Conservation (phyloP, 2,888 invertebrate species). For the Scaptomyza flava region DNA sequence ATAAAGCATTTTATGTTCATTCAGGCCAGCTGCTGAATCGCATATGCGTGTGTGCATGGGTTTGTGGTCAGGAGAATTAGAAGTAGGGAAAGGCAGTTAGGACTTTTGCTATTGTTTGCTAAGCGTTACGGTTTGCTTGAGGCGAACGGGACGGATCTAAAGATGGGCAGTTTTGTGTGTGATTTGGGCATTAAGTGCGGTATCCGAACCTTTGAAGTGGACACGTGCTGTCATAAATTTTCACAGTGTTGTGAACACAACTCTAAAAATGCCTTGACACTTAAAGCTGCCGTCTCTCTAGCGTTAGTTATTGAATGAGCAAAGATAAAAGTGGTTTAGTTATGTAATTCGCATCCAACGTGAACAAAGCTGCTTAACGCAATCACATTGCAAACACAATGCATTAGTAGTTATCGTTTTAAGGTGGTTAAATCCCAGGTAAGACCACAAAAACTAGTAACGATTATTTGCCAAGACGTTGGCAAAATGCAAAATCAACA, state of each 20-base stretch:
- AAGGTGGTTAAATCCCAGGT: slow-evolving; percentile 5
- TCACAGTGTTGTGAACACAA: slow-evolving; percentile 41
- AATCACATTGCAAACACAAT: background rate
- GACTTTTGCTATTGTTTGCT: slow-evolving; percentile 68
- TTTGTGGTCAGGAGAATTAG: slow-evolving; percentile 23
- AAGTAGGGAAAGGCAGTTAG: background rate
- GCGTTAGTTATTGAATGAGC: slow-evolving; percentile 17
- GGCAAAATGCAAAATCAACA: slow-evolving; percentile 70
- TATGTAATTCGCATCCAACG: background rate
- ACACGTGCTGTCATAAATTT: slow-evolving; percentile 68
- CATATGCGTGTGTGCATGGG: slow-evolving; percentile 66
- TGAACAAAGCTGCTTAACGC: background rate
- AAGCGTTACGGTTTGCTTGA: slow-evolving; percentile 68
- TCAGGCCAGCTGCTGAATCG: slow-evolving; percentile 69
- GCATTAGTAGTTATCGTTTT: background rate
- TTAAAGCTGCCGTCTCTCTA: background rate
- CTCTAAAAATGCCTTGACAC: slow-evolving; percentile 25
- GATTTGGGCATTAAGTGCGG: slow-evolving; percentile 68
- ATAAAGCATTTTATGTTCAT: slow-evolving; percentile 73
- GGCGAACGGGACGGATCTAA: slow-evolving; percentile 26
- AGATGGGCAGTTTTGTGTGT: slow-evolving; percentile 9
- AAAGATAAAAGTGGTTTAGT: too few relatives aligned
- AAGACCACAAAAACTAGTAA: slow-evolving; percentile 7
- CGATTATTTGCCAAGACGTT: slow-evolving; percentile 20
- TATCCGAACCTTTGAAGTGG: slow-evolving; percentile 65